Percentiles rank a stretch among this genome's conserved stretches.
Evolutionary conservation across 2,888 invertebrate species (phyloP).

Genomic region (Trilocha varians): DNA sequence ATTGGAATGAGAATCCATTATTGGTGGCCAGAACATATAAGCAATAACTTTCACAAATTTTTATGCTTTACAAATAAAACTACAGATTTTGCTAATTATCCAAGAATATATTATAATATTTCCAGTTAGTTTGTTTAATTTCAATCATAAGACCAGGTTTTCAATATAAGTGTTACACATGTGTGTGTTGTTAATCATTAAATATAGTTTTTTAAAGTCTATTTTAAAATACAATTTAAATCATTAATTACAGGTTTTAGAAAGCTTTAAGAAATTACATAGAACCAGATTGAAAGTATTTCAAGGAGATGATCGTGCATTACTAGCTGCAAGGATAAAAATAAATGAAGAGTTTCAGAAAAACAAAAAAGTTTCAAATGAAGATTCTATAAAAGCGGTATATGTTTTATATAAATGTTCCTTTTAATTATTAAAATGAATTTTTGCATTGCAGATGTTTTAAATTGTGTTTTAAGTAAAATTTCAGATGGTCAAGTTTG

Average conservation of each 20-base stretch:
- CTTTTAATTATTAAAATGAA: too few relatives aligned
- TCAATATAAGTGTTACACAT: too few relatives aligned
- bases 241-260: constrained; percentile 71
- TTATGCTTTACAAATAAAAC: too few relatives aligned
- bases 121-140: too few relatives aligned
- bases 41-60: too few relatives aligned
- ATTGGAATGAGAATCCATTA: too few relatives aligned
- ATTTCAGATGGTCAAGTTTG: constrained; percentile 78
- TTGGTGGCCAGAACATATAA: too few relatives aligned
- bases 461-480: constrained; percentile 7
- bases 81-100: too few relatives aligned
- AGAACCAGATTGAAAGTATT: constrained; percentile 79
- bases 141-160: too few relatives aligned
- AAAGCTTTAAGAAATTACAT: constrained; percentile 81
- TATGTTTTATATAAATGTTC: constrained; percentile 27
- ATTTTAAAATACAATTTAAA: not conserved
- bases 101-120: too few relatives aligned
- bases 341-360: constrained; percentile 85
- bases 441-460: too few relatives aligned
- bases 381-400: constrained; percentile 77
- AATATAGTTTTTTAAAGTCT: not conserved
- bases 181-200: too few relatives aligned
- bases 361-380: constrained; percentile 75
- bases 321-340: constrained; percentile 76
- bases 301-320: constrained; percentile 75